Conservation (phyloP, 1,140 invertebrate species). For the Popillia japonica region DNA sequence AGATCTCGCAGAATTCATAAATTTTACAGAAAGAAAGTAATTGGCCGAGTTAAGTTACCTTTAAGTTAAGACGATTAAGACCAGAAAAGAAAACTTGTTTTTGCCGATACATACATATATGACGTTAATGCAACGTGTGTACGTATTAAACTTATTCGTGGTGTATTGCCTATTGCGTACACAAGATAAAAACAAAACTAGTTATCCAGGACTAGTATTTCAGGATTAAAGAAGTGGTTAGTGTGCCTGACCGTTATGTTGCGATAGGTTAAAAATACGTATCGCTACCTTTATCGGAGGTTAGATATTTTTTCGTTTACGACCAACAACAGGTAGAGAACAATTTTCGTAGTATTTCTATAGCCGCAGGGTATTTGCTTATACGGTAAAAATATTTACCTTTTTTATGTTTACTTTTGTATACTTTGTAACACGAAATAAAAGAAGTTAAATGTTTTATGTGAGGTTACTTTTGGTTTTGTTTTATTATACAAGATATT, state of each 20-base stretch:
- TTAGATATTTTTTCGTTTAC: background rate
- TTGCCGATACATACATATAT: background rate
- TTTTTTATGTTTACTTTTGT: background rate
- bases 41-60: background rate
- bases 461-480: too few relatives aligned
- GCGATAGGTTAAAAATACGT: conserved; percentile 7
- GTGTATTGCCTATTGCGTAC: background rate
- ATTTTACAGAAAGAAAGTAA: conserved; percentile 1
- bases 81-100: conserved; percentile 11
- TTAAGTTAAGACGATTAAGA: background rate
- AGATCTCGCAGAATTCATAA: background rate
- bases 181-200: background rate
- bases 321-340: background rate
- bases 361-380: background rate
- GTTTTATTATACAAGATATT: too few relatives aligned
- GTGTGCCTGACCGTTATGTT: conserved; percentile 9
- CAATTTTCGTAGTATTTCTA: background rate
- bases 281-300: background rate
- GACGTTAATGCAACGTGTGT: background rate
- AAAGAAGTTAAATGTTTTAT: too few relatives aligned
- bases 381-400: background rate
- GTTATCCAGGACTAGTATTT: background rate
- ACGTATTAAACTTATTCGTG: background rate
- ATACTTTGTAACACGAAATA: background rate
- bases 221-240: background rate